Percentiles rank a stretch among this genome's conserved stretches.
Evolutionary conservation across 1,140 invertebrate species (phyloP).

Genomic region (Phortica variegata): DNA sequence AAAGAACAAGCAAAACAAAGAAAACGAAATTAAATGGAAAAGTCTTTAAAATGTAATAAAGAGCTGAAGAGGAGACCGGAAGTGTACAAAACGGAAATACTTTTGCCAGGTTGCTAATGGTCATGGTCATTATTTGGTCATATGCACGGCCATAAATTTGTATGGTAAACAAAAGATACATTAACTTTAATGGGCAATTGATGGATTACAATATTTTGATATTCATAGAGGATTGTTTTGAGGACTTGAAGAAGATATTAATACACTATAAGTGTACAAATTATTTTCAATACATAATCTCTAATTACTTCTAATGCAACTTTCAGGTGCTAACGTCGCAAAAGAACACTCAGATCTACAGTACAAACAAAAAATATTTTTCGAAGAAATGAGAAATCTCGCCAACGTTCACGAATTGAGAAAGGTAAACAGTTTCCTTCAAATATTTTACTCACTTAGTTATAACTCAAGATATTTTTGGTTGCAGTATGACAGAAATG

Average conservation of each 20-base stretch:
- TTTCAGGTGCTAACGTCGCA: slow-evolving; percentile 1
- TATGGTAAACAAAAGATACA: too few species aligned
- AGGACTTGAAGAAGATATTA: not conserved
- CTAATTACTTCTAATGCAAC: not conserved
- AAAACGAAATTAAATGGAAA: too few species aligned
- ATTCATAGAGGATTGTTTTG: too few species aligned
- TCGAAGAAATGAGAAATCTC: slow-evolving; percentile 20
- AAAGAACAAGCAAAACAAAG: too few species aligned
- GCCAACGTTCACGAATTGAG: slow-evolving; percentile 6
- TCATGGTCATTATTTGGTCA: not conserved
- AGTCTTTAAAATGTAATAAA: too few species aligned
- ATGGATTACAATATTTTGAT: not conserved
- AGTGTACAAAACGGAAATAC: too few species aligned
- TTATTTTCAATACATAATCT: not conserved
- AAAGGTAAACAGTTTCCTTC: slow-evolving; percentile 12
- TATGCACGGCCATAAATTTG: not conserved
- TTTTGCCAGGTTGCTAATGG: too few species aligned
- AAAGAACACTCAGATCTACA: slow-evolving; percentile 14
- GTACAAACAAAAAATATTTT: slow-evolving; percentile 27
- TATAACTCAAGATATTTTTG: not conserved
- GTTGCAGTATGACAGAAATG: slow-evolving; percentile 8
- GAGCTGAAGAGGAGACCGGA: too few species aligned
- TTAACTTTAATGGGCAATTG: not conserved
- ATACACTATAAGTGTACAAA: not conserved
- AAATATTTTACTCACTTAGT: not conserved